Conservation (phyloP, 2,797 vertebrate genomes). For the Hirundo rustica region DNA sequence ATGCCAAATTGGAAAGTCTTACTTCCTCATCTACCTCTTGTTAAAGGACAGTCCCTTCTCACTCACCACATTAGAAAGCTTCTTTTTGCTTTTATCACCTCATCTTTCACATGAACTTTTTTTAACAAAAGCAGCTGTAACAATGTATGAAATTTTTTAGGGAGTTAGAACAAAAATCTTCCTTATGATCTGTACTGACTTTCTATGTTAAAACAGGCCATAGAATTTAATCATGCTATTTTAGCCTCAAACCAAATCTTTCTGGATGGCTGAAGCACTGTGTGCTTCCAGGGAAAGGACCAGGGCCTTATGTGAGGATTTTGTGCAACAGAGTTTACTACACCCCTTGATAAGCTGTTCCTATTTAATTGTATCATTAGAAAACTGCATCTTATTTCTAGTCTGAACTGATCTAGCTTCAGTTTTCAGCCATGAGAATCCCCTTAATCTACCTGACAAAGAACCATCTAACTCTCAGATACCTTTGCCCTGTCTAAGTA, state of each 20-base stretch:
- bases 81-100: background rate
- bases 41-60: background rate
- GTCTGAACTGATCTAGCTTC: constrained; percentile 31
- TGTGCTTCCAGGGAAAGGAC: background rate
- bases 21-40: background rate
- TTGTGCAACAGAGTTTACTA: background rate
- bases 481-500: constrained; percentile 20
- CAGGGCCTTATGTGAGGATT: background rate
- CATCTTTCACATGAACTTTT: background rate
- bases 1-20: background rate
- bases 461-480: constrained; percentile 41
- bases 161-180: background rate
- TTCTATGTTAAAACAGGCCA: background rate
- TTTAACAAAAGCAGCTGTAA: background rate
- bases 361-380: constrained; percentile 17
- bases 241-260: background rate
- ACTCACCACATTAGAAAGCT: background rate
- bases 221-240: background rate
- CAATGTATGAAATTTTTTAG: background rate
- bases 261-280: background rate
- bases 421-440: constrained; percentile 41
- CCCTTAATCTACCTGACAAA: constrained; percentile 50
- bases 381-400: constrained; percentile 43
- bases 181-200: background rate
- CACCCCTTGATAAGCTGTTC: background rate